A percentile compares a stretch with the other conserved stretches of the same genome.
phyloP scores from a whole-genome alignment of 1,140 invertebrate genomes.

The Homarus americanus region DNA sequence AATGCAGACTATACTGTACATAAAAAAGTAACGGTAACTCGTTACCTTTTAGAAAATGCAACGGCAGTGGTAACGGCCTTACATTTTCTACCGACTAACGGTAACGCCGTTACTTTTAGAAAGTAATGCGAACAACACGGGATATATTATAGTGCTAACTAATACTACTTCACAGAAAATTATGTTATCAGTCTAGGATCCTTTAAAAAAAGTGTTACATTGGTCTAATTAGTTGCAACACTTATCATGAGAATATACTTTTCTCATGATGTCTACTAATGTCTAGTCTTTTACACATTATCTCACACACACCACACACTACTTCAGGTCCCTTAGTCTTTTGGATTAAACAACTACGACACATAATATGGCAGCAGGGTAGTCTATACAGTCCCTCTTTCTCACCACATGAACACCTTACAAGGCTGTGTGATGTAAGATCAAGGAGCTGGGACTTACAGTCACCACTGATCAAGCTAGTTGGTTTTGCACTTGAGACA shows the following conservation, averaged over 20 bases:
- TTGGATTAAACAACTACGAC: constrained; percentile 55
- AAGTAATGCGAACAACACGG: too few species aligned
- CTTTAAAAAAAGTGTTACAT: too few species aligned
- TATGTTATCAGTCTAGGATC: too few species aligned
- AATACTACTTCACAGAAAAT: too few species aligned
- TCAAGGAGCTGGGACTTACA: neutral
- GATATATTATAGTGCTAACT: too few species aligned
- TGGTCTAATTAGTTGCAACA: too few species aligned
- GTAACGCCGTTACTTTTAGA: too few species aligned
- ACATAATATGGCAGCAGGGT: constrained; percentile 37
- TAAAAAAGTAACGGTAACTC: too few species aligned
- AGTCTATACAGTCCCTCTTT: constrained; percentile 39
- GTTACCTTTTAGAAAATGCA: too few species aligned
- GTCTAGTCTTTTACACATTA: constrained; percentile 23
- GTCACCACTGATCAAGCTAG: constrained; percentile 40
- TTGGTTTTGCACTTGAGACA: constrained; percentile 12
- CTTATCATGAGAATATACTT: constrained; percentile 42
- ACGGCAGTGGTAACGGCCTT: too few species aligned
- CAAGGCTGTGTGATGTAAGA: neutral
- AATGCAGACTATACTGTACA: too few species aligned
- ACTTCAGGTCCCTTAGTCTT: neutral
- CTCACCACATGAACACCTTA: constrained; percentile 43
- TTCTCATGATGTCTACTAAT: constrained; percentile 51
- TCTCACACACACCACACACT: constrained; percentile 29
- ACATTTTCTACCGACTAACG: too few species aligned